Conservation (phyloP, 1,140 invertebrate species). For the Orussus abietinus region DNA sequence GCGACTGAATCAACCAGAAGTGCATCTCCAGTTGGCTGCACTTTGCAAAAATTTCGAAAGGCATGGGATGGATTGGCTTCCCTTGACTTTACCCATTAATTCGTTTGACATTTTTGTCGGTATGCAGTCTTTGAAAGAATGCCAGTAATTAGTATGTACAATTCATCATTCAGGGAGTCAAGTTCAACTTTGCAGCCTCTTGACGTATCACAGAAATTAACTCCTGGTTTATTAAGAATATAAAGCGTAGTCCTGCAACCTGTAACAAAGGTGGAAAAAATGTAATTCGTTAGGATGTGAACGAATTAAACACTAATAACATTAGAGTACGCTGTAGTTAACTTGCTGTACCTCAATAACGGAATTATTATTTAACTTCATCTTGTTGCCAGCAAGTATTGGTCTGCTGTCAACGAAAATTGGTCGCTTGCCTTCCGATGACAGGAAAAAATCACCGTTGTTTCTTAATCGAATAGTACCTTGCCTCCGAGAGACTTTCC, state of each 20-base stretch:
- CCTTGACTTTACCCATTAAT: too few relatives aligned
- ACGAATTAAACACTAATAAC: slow-evolving; percentile 7
- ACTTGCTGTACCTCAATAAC: slow-evolving; percentile 78
- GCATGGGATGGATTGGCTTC: too few relatives aligned
- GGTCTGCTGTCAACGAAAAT: slow-evolving; percentile 92
- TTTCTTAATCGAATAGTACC: slow-evolving; percentile 86
- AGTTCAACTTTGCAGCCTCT: slow-evolving; percentile 73
- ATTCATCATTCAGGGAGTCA: slow-evolving; percentile 48
- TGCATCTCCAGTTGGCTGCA: too few relatives aligned
- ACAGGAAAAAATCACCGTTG: slow-evolving; percentile 91
- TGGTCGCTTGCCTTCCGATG: slow-evolving; percentile 91
- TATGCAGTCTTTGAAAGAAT: too few relatives aligned
- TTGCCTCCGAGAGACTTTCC: slow-evolving; percentile 81
- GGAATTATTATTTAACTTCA: slow-evolving; percentile 86
- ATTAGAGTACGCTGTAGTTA: slow-evolving; percentile 4
- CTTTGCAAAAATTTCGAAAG: too few relatives aligned
- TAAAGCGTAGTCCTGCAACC: slow-evolving; percentile 85
- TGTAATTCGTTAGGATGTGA: not conserved
- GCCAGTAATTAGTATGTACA: too few relatives aligned
- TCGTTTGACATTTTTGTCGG: too few relatives aligned
- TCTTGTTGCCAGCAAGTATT: slow-evolving; percentile 80
- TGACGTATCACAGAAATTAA: slow-evolving; percentile 79
- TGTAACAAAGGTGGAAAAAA: slow-evolving; percentile 37
- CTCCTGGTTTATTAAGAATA: slow-evolving; percentile 91
- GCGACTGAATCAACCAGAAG: too few relatives aligned